Evolutionary conservation across 2,113 vertebrate genomes (phyloP), one percentile per base, ranked within the genome.

Genomic region (Scartelaos histophorus): DNA sequence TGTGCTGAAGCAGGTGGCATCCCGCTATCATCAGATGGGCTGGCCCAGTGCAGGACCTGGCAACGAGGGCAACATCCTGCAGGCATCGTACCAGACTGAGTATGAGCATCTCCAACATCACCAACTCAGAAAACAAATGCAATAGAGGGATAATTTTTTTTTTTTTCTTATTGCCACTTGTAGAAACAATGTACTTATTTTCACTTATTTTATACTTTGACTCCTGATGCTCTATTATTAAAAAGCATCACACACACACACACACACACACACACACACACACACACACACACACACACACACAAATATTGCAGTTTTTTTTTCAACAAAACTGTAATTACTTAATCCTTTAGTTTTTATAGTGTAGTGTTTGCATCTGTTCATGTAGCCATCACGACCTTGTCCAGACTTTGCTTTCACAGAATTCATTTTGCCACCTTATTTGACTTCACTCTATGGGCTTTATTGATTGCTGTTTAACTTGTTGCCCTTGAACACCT

Each of bases 31-130:
- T 91, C 96, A 95, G 85, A 94, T 97, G 86, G 97, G 96, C 82
- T 98, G 97, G 97, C 97, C 97, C 15, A 92, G 83, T 7, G 94
- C 92, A 13, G 21, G 51, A 2, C 79, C 75, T 15, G 87, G 85
- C 29, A 94, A 88, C 3, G 96, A 97, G 79, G 95, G 93, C 78
- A 95, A 93, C 1, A 81, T 97, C 83, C 91, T 95, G 91, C 95
- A 95, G 87, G 91, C 95, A 0, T 94, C 96, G 29, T 97, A 98
- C 87, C 97, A 98, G 90, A 94, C 95, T 60, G 95, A 99, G 97
- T 98, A 95, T 9, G n/a, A n/a, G 92, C 5, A 64, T 4, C 43
- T 16, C 17, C 12, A 15, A 21, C 57, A n/a, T 16, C 7, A 54
- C 51, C 10, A n/a, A n/a, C 51, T 53, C 19, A 19, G 51, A 53